Evolutionary conservation across 2,797 vertebrate species (phyloP), one percentile per base, ranked within the genome.

Genomic region (Enteromius treurensis): DNA sequence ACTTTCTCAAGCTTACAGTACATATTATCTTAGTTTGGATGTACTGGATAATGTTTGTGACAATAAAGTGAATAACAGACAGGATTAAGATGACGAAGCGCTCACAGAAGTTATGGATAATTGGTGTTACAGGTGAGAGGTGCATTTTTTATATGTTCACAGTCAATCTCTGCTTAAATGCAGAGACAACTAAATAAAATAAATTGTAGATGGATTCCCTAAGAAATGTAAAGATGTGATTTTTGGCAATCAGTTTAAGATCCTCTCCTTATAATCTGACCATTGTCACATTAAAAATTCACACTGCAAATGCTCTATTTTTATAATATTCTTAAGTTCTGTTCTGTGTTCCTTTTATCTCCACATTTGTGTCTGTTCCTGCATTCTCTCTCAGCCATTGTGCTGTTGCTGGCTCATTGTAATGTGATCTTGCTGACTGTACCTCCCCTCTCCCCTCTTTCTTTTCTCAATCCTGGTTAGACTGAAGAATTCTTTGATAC

Each of bases 341-440:
- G 19, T 32, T 49, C 42, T 32, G 1, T 77, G 15, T 4, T 64
- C 3, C 15, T 79, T 67, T n/a, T 19, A n/a, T 77, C n/a, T 60
- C 29, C 21, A 14, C 29, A 74, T 73, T 64, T 13, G 26, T 10
- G 11, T 75, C 75, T 67, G 6, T n/a, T 62, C 74, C 76, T 40
- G 13, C 42, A 40, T 29, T 58, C 19, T 75, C 58, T 75, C n/a
- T 34, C 55, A 53, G n/a, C 70, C 67, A 62, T 21, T 71, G 69
- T 67, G 51, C 65, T 88, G 88, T 89, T 92, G 92, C 94, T 94
- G 92, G 89, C 92, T 93, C 92, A 88, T 93, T 94, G 94, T 93
- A 94, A 94, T 93, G 91, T 89, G 93, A 94, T 94, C 92, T 90
- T 92, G 87, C 89, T 89, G 85, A 76, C 86, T 85, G 91, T 92